These are phyloP conservation scores for Dolichomitus sp. DNA, from an alignment of 2,888 invertebrate species.

Conservation along the genomic window DNA sequence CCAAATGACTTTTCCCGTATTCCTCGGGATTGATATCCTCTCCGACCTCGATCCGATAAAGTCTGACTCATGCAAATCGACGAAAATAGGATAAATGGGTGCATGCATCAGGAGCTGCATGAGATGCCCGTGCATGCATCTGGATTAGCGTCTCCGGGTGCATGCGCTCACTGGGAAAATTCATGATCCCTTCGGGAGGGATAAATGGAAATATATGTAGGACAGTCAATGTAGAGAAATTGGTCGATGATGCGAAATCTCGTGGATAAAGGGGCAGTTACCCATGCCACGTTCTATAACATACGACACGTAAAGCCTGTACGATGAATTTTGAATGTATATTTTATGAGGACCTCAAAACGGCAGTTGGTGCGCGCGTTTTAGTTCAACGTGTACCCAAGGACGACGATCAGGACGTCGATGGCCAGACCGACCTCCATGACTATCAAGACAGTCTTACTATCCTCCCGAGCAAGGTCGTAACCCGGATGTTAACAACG, in stretches of 20 bases:
- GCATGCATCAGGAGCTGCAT: conserved; percentile 55
- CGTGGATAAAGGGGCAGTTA: background rate
- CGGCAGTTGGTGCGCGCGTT: background rate
- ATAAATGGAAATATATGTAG: conserved; percentile 25
- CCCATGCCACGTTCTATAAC: background rate
- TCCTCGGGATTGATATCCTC: conserved; percentile 46
- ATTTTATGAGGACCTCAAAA: conserved; percentile 36
- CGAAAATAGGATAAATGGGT: conserved; percentile 56
- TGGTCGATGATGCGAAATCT: conserved; percentile 26
- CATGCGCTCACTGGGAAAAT: conserved; percentile 30
- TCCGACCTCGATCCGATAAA: conserved; percentile 37
- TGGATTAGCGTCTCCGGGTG: conserved; percentile 30
- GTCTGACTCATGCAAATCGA: conserved; percentile 42
- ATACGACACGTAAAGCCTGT: conserved; percentile 12
- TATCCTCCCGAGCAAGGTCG: background rate
- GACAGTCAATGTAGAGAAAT: conserved; percentile 17
- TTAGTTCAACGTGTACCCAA: conserved; percentile 13
- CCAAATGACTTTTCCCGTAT: conserved; percentile 43
- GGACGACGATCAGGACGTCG: background rate
- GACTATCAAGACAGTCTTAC: conserved; percentile 16
- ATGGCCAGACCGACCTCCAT: conserved; percentile 16
- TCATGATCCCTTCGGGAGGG: conserved; percentile 30
- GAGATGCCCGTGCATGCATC: conserved; percentile 27
- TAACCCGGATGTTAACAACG: conserved; percentile 44
- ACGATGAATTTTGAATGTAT: conserved; percentile 21